Evolutionary conservation across 2,113 vertebrate genomes (phyloP).

Genomic region (Nematolebias whitei): DNA sequence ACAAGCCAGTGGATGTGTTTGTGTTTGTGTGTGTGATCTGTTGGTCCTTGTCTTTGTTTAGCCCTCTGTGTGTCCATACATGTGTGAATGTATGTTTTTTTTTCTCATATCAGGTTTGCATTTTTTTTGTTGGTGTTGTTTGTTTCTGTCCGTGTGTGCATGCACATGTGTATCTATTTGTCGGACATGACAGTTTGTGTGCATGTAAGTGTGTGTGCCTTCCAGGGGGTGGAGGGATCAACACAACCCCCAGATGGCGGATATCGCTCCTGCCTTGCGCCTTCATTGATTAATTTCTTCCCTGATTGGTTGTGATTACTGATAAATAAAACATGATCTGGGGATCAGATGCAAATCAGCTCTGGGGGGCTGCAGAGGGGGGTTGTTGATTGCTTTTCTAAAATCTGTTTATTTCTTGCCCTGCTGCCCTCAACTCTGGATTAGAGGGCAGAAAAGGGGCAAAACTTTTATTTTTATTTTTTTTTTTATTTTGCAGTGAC

Average conservation of each 20-base stretch:
- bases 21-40: slow-evolving; percentile 28
- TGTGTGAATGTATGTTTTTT: slow-evolving; percentile 54
- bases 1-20: slow-evolving; percentile 70
- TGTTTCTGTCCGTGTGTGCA: slow-evolving; percentile 19
- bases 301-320: slow-evolving; percentile 90
- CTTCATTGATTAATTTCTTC: slow-evolving; percentile 89
- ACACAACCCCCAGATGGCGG: slow-evolving; percentile 90
- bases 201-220: slow-evolving; percentile 22
- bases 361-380: slow-evolving; percentile 66
- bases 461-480: slow-evolving; percentile 25
- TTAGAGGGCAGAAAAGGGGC: slow-evolving; percentile 55
- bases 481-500: slow-evolving; percentile 8
- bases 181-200: slow-evolving; percentile 16
- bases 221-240: slow-evolving; percentile 63
- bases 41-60: slow-evolving; percentile 22
- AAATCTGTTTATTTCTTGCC: slow-evolving; percentile 83
- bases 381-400: slow-evolving; percentile 85
- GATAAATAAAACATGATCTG: slow-evolving; percentile 89
- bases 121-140: too few species aligned
- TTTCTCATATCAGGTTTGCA: slow-evolving; percentile 53
- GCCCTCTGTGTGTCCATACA: slow-evolving; percentile 32
- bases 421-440: slow-evolving; percentile 74
- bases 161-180: slow-evolving; percentile 28
- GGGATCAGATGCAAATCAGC: slow-evolving; percentile 85
- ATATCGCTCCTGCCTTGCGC: slow-evolving; percentile 82